A percentile compares a stretch with the other conserved stretches of the same genome.
phyloP scores from a whole-genome alignment of 2,797 vertebrate species.

The Oreochromis grahami region DNA sequence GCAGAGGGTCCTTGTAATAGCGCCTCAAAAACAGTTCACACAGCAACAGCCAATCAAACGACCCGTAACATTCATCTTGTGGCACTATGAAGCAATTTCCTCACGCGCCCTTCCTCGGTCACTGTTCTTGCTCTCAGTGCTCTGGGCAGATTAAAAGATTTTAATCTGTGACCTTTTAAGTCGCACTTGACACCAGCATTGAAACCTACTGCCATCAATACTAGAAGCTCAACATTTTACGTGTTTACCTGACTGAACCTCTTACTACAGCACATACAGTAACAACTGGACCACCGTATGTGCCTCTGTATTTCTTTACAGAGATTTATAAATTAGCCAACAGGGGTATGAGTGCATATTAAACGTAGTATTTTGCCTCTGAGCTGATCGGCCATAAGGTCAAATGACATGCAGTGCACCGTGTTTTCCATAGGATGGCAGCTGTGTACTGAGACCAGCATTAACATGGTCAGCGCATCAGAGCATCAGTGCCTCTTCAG shows the following conservation, averaged over 20 bases:
- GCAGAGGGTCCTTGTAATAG: neutral
- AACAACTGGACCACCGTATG: neutral
- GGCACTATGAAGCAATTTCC: neutral
- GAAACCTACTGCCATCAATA: neutral
- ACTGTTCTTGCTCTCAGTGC: neutral
- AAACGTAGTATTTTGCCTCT: neutral
- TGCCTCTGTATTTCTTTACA: neutral
- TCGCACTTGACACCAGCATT: neutral
- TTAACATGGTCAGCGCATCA: constrained; percentile 1
- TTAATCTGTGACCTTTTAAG: neutral
- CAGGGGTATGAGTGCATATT: neutral
- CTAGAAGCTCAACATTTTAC: neutral
- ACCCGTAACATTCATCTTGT: neutral
- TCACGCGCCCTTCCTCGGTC: neutral
- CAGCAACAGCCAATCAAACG: neutral
- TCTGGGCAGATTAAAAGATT: neutral
- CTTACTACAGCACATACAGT: neutral
- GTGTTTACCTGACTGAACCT: neutral
- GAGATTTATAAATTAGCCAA: neutral
- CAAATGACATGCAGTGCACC: constrained; percentile 44
- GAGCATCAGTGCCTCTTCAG: neutral
- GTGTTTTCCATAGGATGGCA: constrained; percentile 69
- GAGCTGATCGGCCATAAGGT: neutral
- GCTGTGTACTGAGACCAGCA: constrained; percentile 47
- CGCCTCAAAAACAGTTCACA: neutral